A percentile compares a stretch with the other conserved stretches of the same genome.
phyloP scores from a whole-genome alignment of 2,113 vertebrate species.

The Shinisaurus crocodilurus region DNA sequence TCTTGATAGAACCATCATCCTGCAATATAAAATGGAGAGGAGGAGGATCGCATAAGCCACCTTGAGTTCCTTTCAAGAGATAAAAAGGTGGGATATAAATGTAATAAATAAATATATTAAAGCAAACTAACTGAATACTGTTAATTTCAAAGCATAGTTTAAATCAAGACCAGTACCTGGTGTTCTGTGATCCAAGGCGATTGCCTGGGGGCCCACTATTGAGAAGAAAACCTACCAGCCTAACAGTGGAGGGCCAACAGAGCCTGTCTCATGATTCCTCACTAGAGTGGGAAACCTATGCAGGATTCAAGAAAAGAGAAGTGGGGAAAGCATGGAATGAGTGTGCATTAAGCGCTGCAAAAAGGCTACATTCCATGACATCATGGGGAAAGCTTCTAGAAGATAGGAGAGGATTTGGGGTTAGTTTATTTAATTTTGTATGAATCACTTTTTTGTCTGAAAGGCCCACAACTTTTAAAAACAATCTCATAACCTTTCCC shows the following conservation, averaged over 20 bases:
- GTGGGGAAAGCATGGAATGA: background rate
- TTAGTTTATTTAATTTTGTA: too few relatives aligned
- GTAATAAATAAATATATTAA: background rate
- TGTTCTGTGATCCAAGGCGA: background rate
- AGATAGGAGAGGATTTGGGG: too few relatives aligned
- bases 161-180: background rate
- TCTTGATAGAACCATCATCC: slow-evolving; percentile 78
- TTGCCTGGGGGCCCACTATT: too few relatives aligned
- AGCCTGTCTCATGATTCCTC: background rate
- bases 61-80: too few relatives aligned
- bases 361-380: background rate
- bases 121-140: slow-evolving; percentile 15
- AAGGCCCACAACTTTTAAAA: too few relatives aligned
- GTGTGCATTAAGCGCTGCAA: background rate
- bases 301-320: background rate
- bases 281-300: background rate
- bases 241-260: background rate
- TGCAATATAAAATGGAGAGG: slow-evolving; percentile 14
- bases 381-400: background rate
- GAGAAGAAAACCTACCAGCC: background rate
- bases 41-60: too few relatives aligned
- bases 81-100: too few relatives aligned
- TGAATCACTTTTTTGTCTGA: too few relatives aligned
- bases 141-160: background rate
- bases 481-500: too few relatives aligned